Conservation (phyloP, 1,140 invertebrate species). For the Caligus rogercresseyi region DNA sequence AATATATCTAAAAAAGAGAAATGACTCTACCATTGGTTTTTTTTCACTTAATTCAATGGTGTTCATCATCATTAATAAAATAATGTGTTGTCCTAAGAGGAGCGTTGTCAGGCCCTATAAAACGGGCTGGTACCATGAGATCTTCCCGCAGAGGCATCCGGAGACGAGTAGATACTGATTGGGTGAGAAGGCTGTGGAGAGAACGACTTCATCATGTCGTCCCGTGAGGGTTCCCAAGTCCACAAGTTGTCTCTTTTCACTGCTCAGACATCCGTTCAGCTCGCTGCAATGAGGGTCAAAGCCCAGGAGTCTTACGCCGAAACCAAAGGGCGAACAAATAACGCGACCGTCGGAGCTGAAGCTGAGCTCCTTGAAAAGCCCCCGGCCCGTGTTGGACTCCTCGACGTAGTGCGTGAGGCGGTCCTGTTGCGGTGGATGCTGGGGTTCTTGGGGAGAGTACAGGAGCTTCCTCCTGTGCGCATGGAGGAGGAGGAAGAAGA, state of each 20-base stretch:
- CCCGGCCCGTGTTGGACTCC: conserved; percentile 61
- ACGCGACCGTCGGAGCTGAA: conserved; percentile 71
- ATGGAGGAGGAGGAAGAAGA: background rate
- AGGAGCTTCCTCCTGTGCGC: too few relatives aligned
- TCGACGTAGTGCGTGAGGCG: conserved; percentile 64
- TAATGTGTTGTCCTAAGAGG: too few relatives aligned
- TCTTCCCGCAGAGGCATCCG: conserved; percentile 65
- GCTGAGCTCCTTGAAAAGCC: conserved; percentile 60
- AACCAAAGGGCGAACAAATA: conserved; percentile 70
- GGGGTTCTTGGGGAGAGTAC: conserved; percentile 15
- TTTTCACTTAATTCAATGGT: too few relatives aligned
- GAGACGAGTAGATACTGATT: conserved; percentile 63
- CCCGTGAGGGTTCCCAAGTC: conserved; percentile 49
- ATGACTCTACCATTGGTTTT: too few relatives aligned
- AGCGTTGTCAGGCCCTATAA: too few relatives aligned
- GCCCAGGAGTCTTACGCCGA: conserved; percentile 57
- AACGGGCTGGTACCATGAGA: conserved; percentile 71
- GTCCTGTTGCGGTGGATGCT: conserved; percentile 50
- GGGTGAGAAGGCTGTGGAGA: conserved; percentile 77
- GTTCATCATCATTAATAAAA: too few relatives aligned
- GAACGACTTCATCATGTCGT: conserved; percentile 56
- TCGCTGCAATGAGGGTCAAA: conserved; percentile 60
- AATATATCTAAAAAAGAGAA: too few relatives aligned
- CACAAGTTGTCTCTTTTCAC: conserved; percentile 33
- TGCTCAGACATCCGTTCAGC: conserved; percentile 30